phyloP scores from a whole-genome alignment of 64 coral and sea anemone genomes.

The Astreopora myriophthalma region DNA sequence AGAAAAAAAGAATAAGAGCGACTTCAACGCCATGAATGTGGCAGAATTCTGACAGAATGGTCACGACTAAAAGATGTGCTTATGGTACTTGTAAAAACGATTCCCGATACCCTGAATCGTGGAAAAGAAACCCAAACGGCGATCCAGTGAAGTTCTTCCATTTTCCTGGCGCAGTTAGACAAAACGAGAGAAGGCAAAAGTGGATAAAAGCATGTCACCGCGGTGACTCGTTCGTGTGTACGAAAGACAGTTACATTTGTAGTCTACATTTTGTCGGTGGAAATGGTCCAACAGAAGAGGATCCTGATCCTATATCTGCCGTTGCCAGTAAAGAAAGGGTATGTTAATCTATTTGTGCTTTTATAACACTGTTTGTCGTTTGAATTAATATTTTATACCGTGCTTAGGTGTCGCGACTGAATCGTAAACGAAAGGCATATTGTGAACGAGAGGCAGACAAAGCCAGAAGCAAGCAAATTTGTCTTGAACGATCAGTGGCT shows the following conservation, averaged over 20 bases:
- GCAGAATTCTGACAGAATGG: too few relatives aligned
- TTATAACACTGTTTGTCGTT: conserved; percentile 39
- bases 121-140: too few relatives aligned
- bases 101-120: conserved; percentile 51
- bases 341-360: conserved; percentile 45
- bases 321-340: conserved; percentile 74
- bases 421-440: conserved; percentile 76
- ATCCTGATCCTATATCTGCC: conserved; percentile 74
- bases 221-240: conserved; percentile 67
- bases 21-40: too few relatives aligned
- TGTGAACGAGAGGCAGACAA: conserved; percentile 52
- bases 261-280: conserved; percentile 80
- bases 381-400: conserved; percentile 34
- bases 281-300: conserved; percentile 66
- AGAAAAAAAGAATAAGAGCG: too few relatives aligned
- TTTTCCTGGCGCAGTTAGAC: not conserved
- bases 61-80: conserved; percentile 67
- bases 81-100: conserved; percentile 75
- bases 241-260: conserved; percentile 76
- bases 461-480: conserved; percentile 61
- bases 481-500: conserved; percentile 55
- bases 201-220: conserved; percentile 61
- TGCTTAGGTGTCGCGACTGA: conserved; percentile 69
- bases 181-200: conserved; percentile 11
- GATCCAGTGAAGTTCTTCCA: too few relatives aligned